Conservation (phyloP, 2,888 invertebrate genomes). For the Chelonus formosanus region DNA sequence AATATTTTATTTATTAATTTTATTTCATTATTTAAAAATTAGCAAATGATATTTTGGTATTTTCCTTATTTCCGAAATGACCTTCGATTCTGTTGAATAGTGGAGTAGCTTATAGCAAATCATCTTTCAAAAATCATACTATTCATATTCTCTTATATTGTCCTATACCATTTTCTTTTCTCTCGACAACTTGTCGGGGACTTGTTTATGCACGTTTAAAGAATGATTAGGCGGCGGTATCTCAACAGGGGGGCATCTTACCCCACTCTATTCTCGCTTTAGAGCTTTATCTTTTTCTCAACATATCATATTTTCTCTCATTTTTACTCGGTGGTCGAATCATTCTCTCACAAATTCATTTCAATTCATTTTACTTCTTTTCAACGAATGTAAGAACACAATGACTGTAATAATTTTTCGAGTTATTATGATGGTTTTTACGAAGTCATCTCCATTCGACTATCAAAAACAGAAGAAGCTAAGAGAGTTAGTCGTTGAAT, state of each 20-base stretch:
- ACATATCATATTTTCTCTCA: constrained; percentile 4
- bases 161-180: constrained; percentile 1
- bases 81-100: too few species aligned
- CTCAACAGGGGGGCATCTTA: constrained; percentile 56
- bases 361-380: constrained; percentile 25
- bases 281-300: constrained; percentile 14
- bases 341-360: constrained; percentile 28
- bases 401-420: constrained; percentile 16
- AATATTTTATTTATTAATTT: too few species aligned
- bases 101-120: too few species aligned
- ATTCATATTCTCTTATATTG: constrained; percentile 23
- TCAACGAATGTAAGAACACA: constrained; percentile 28
- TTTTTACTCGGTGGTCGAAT: constrained; percentile 29
- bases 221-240: constrained; percentile 64
- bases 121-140: constrained; percentile 14
- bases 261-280: constrained; percentile 42
- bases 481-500: constrained; percentile 30
- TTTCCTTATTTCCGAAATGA: too few species aligned
- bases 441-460: neutral
- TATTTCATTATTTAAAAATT: too few species aligned
- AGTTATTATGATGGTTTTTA: constrained; percentile 7
- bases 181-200: constrained; percentile 41
- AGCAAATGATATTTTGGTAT: too few species aligned
- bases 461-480: constrained; percentile 5
- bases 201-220: constrained; percentile 65